Evolutionary conservation across 2,888 invertebrate genomes (phyloP).

Genomic region (Quadriops clusia): DNA sequence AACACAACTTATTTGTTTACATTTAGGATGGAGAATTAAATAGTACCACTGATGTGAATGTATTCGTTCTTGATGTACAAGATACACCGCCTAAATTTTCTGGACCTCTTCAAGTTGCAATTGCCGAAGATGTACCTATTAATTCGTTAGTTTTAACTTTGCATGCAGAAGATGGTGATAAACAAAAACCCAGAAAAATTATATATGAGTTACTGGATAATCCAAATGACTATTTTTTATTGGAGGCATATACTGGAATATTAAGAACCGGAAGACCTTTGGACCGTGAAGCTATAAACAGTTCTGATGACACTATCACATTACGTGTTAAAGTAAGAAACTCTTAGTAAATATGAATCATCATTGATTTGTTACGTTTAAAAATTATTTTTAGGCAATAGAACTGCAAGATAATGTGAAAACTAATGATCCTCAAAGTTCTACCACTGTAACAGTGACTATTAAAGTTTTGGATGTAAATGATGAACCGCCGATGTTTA

Average conservation of each 20-base stretch:
- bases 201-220: constrained; percentile 69
- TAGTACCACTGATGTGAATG: constrained; percentile 60
- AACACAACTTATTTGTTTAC: constrained; percentile 8
- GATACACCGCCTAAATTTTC: constrained; percentile 77
- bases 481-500: constrained; percentile 78
- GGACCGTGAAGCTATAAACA: constrained; percentile 71
- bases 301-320: constrained; percentile 66
- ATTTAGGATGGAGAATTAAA: constrained; percentile 66
- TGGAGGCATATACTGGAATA: constrained; percentile 70
- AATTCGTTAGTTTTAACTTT: constrained; percentile 69
- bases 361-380: not conserved
- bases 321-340: constrained; percentile 55
- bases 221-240: constrained; percentile 74
- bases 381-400: constrained; percentile 45
- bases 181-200: constrained; percentile 69
- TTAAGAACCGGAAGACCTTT: constrained; percentile 71
- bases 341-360: not conserved
- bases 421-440: constrained; percentile 54
- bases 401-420: constrained; percentile 65
- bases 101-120: constrained; percentile 65
- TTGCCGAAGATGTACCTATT: constrained; percentile 72
- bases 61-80: constrained; percentile 74
- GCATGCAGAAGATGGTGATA: constrained; percentile 74
- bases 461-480: constrained; percentile 82
- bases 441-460: constrained; percentile 60